A percentile compares a stretch with the other conserved stretches of the same genome.
phyloP scores from a whole-genome alignment of 2,888 invertebrate genomes.

The Lasius fuliginosus region DNA sequence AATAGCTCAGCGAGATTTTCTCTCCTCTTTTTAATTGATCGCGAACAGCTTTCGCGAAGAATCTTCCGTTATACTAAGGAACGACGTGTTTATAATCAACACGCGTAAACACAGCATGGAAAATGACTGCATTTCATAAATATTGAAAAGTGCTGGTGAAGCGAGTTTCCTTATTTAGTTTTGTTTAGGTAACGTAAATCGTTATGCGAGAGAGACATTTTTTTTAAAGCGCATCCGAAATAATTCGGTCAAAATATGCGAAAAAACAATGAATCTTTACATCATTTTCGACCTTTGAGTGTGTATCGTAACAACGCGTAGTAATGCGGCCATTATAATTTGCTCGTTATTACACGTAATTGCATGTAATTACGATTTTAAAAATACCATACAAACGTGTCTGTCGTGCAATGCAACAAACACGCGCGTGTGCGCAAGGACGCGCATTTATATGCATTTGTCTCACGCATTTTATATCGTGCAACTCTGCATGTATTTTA shows the following conservation, averaged over 20 bases:
- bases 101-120: not conserved
- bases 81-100: not conserved
- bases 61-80: not conserved
- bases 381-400: not conserved
- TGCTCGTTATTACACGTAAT: slow-evolving; percentile 20
- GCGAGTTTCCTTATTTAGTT: not conserved
- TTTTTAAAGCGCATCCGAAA: not conserved
- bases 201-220: not conserved
- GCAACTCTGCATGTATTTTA: not conserved
- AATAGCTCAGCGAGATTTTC: not conserved
- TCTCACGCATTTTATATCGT: not conserved
- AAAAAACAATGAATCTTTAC: not conserved
- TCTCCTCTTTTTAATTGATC: not conserved
- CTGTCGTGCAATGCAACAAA: not conserved
- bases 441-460: not conserved
- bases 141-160: not conserved
- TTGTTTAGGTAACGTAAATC: not conserved
- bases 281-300: not conserved
- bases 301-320: not conserved
- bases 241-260: not conserved
- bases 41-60: not conserved
- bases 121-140: not conserved
- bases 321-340: not conserved
- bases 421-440: not conserved
- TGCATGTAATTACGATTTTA: not conserved